Evolutionary conservation across 37 sponge, comb jelly and placozoan genomes (phyloP), one percentile per base, ranked within the genome.

Genomic region (Mnemiopsis leidyi): DNA sequence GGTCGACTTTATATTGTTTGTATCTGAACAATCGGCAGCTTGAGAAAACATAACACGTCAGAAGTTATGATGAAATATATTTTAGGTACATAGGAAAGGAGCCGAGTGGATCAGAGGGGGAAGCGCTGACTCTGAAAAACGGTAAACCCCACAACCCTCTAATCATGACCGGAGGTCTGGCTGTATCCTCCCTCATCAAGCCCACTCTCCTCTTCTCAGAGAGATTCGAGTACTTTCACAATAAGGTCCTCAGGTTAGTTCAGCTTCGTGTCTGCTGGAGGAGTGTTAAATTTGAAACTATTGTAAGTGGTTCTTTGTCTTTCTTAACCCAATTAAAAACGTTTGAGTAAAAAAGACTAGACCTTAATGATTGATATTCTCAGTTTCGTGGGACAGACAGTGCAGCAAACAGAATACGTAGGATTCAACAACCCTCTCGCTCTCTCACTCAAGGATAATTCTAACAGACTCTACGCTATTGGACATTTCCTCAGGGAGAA

Each of bases 21-120:
- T 13, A 20, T 20, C 13, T 20, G 18, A 21, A 20, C 68, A 25
- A 71, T 30, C 26, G 36, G n/a, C n/a, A n/a, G n/a, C n/a, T n/a
- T n/a, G n/a, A n/a, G n/a, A n/a, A n/a, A n/a, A n/a, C n/a, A n/a
- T n/a, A n/a, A n/a, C n/a, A n/a, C n/a, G n/a, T n/a, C n/a, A 13
- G n/a, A n/a, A n/a, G n/a, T n/a, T n/a, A n/a, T n/a, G n/a, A n/a
- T n/a, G n/a, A n/a, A n/a, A n/a, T 25, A 5, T 71, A n/a, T 71
- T 71, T 95, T 48, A 23, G 69, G 85, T 94, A 93, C 85, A 93
- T 96, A 69, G 97, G 97, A 23, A 93, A 93, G 94, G 97, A 96
- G 75, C 97, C 95, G 0, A 96, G 97, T 93, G 97, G 97, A 0
- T 32, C 31, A 16, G 82, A 94, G 23, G 75, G 75, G 3, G 75